Percentiles rank a stretch among this genome's conserved stretches.
phyloP scores from a whole-genome alignment of 2,888 invertebrate species.

The Oxytorus armatus region DNA sequence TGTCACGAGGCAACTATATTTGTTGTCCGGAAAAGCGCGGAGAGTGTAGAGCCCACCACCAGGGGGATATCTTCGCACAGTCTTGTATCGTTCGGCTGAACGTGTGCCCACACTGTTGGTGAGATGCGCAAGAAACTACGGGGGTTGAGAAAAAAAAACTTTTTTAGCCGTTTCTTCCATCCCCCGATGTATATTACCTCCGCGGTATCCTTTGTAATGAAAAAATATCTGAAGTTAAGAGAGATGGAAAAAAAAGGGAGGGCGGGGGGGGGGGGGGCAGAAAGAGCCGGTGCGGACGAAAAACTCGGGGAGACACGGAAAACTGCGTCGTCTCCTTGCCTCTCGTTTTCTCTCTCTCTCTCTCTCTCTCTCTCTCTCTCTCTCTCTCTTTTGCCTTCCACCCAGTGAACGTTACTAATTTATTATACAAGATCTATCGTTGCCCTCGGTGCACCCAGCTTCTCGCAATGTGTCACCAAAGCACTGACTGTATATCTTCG shows the following conservation, averaged over 20 bases:
- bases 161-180: slow-evolving; percentile 18
- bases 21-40: slow-evolving; percentile 32
- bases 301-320: slow-evolving; percentile 34
- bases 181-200: slow-evolving; percentile 14
- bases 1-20: slow-evolving; percentile 27
- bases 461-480: slow-evolving; percentile 59
- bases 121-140: slow-evolving; percentile 10
- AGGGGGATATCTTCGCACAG: slow-evolving; percentile 25
- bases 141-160: slow-evolving; percentile 15
- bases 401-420: slow-evolving; percentile 55
- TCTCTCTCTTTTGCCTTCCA: slow-evolving; percentile 26
- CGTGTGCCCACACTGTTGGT: not conserved
- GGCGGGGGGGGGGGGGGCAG: not conserved
- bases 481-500: slow-evolving; percentile 47
- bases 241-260: slow-evolving; percentile 28
- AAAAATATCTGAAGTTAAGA: slow-evolving; percentile 61
- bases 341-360: slow-evolving; percentile 27
- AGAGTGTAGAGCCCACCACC: not conserved
- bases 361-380: slow-evolving; percentile 28
- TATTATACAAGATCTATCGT: slow-evolving; percentile 64
- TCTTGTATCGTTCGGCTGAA: not conserved
- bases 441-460: slow-evolving; percentile 37
- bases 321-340: slow-evolving; percentile 39
- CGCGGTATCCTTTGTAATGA: slow-evolving; percentile 55
- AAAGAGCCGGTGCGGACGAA: slow-evolving; percentile 14